Base-by-base conservation (phyloP, 1,140 invertebrate genomes). In the Bombus pascuorum region DNA sequence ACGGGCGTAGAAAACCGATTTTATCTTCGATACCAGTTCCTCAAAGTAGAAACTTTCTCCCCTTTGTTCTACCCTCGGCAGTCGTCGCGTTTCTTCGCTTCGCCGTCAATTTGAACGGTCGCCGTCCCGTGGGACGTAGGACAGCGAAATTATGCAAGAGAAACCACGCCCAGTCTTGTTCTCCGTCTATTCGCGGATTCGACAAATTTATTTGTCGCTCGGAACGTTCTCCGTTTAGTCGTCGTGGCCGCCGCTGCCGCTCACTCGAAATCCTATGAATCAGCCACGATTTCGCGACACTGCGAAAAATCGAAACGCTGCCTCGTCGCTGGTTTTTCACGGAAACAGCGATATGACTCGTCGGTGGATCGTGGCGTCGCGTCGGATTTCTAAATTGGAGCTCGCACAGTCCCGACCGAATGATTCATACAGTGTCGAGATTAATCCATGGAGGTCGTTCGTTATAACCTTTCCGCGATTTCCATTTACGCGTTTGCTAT, bases 141-240 rank as follows among this genome's bases (percentile, higher is more conserved):
- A 42, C 75, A 62, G n/a, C 39, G 39, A 53, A 81, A 59, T 81
- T 81, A 39, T 53, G 68, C 80, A 32, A 62, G 47, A 32, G 22
- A 57, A 9, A 47, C 44, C 44, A 77, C 71, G 81, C 70, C 80
- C n/a, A 28, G 42, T 34, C 37, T 62, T n/a, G 57, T 74, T 78
- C 78, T 62, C 44, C 83, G 78, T 87, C 83, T 85, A 76, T 37
- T 53, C 57, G 57, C 59, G 22, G 47, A 70, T 22, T 53, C 70
- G 82, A 70, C 79, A 62, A 83, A 80, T 86, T 86, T 70, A 89
- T 65, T 80, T 65, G 32, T 18, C 78, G 28, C 22, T 39, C 18
- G 59, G 37, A 47, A n/a, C 65, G 80, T 84, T 66, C 76, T 62
- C 15, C 57, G 66, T 70, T 70, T 42, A 13, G 59, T 34, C 42